Conservation (phyloP, 2,888 invertebrate species). For the Blomia tropicalis region DNA sequence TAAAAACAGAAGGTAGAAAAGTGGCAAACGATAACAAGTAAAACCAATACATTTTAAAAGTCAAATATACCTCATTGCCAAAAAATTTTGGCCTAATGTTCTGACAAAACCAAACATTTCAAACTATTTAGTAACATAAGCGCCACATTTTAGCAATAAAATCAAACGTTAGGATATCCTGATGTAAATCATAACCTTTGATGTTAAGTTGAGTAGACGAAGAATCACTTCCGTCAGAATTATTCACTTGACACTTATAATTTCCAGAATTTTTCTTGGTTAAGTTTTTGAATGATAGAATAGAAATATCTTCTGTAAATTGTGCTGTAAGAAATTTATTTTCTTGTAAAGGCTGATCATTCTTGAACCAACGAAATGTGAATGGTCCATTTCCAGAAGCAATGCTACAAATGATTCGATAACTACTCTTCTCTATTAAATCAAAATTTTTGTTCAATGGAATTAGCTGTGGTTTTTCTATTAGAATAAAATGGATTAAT, state of each 20-base stretch:
- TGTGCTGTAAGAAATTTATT: not conserved
- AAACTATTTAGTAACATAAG: not conserved
- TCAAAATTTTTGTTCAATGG: not conserved
- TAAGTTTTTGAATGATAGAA: not conserved
- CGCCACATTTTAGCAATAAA: not conserved
- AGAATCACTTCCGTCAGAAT: not conserved
- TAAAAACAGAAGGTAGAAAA: no score
- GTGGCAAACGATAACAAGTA: no score
- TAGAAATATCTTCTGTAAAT: slow-evolving; percentile 5
- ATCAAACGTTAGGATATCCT: not conserved
- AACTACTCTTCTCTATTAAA: not conserved
- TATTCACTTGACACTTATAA: not conserved
- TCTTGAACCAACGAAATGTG: not conserved
- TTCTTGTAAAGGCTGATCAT: not conserved
- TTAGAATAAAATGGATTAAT: not conserved
- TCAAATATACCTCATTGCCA: no score
- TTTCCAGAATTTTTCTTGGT: not conserved
- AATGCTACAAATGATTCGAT: not conserved
- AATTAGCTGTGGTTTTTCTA: not conserved
- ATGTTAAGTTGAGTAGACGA: not conserved
- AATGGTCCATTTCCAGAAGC: not conserved
- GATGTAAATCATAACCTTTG: not conserved
- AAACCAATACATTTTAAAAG: no score
- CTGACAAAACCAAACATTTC: not conserved
- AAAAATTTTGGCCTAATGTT: not conserved